A percentile compares a stretch with the other conserved stretches of the same genome.
Evolutionary conservation across 2,797 vertebrate species (phyloP).

Genomic region (Pipistrellus pygmaeus): DNA sequence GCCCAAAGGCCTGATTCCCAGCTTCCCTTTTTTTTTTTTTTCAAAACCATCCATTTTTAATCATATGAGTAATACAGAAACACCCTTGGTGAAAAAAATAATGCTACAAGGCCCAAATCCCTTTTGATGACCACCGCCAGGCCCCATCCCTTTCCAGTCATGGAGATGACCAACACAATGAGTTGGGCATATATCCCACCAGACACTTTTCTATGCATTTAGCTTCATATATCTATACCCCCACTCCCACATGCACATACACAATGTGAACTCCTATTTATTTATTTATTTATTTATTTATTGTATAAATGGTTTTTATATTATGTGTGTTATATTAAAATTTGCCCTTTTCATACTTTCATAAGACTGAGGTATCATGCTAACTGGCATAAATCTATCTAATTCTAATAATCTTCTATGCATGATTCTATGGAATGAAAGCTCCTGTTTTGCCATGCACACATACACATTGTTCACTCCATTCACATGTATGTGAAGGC

Average conservation of each 20-base stretch:
- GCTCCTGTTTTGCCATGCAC: neutral
- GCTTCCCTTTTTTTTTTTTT: slow-evolving; percentile 47
- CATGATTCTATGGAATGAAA: neutral
- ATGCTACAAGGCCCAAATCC: neutral
- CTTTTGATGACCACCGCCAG: neutral
- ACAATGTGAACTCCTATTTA: neutral
- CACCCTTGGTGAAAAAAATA: neutral
- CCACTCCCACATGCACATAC: neutral
- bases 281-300: neutral
- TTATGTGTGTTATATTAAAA: slow-evolving; percentile 13
- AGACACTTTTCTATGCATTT: neutral
- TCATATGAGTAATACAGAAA: slow-evolving; percentile 44
- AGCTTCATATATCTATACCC: neutral
- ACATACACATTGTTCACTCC: neutral
- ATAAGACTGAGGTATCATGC: neutral
- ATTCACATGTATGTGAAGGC: neutral
- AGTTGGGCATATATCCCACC: neutral
- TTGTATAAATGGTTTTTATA: neutral
- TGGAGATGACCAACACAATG: neutral
- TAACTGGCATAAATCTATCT: neutral
- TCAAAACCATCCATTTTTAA: slow-evolving; percentile 15
- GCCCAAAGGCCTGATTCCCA: neutral
- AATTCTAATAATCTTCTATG: neutral
- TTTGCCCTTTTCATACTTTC: neutral
- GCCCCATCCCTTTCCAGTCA: neutral